Percentiles rank a stretch among this genome's conserved stretches.
phyloP scores from a whole-genome alignment of 1,140 invertebrate species.

The Brachionus rubens region DNA sequence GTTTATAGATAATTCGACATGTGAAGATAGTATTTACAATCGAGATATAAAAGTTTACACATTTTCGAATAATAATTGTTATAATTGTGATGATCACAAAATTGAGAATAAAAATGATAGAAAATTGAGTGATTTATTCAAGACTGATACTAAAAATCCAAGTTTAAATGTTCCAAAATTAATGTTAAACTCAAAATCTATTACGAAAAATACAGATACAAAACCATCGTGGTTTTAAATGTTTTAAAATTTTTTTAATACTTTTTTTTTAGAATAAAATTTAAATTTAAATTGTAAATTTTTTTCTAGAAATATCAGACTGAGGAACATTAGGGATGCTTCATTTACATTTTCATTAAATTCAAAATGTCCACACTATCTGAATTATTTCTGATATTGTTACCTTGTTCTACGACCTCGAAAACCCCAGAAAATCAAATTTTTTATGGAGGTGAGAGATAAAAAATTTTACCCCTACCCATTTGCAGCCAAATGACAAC shows the following conservation, averaged over 20 bases:
- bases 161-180: slow-evolving; percentile 24
- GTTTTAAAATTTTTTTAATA: neutral
- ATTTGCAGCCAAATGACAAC: no score
- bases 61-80: neutral
- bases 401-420: no score
- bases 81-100: neutral
- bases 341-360: no score
- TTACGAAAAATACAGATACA: slow-evolving; percentile 6
- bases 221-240: neutral
- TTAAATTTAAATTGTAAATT: neutral
- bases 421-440: no score
- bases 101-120: neutral
- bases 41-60: neutral
- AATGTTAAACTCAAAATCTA: slow-evolving; percentile 27
- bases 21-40: neutral
- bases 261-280: neutral
- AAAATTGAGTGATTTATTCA: neutral
- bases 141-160: neutral
- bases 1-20: neutral
- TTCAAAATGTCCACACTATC: no score
- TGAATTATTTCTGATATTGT: no score
- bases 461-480: no score
- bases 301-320: no score
- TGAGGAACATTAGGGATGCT: no score
- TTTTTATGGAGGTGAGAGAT: no score